Conservation (phyloP, 2,888 invertebrate genomes). For the Ischnura elegans region DNA sequence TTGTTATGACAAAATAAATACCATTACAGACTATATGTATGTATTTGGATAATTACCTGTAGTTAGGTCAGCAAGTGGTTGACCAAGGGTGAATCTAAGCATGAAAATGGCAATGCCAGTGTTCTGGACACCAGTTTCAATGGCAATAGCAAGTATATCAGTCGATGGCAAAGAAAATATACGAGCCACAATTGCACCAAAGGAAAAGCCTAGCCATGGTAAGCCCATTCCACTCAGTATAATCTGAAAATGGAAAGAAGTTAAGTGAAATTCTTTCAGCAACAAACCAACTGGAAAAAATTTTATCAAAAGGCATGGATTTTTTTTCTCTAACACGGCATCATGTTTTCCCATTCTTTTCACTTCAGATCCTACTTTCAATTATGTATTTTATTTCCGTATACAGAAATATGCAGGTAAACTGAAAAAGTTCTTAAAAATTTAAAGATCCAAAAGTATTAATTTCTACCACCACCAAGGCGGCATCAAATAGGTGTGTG, state of each 20-base stretch:
- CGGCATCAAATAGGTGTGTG: no score
- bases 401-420: no score
- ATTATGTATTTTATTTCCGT: background rate
- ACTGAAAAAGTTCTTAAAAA: no score
- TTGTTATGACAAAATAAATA: no score
- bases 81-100: conserved; percentile 88
- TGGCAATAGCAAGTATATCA: conserved; percentile 92
- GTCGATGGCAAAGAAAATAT: conserved; percentile 82
- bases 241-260: conserved; percentile 81
- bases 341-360: no score
- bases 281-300: no score
- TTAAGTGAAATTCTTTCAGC: background rate
- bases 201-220: conserved; percentile 89
- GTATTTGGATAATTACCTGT: conserved; percentile 83
- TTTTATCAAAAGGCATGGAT: no score
- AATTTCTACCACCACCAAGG: no score
- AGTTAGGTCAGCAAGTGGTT: conserved; percentile 93
- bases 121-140: conserved; percentile 96
- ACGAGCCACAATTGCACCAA: conserved; percentile 84
- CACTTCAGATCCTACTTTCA: no score
- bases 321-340: no score
- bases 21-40: no score
- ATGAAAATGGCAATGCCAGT: conserved; percentile 95
- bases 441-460: no score
- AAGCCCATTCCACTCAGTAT: conserved; percentile 88